phyloP scores from a whole-genome alignment of 1,140 invertebrate genomes.

The Drosophila repletoides region DNA sequence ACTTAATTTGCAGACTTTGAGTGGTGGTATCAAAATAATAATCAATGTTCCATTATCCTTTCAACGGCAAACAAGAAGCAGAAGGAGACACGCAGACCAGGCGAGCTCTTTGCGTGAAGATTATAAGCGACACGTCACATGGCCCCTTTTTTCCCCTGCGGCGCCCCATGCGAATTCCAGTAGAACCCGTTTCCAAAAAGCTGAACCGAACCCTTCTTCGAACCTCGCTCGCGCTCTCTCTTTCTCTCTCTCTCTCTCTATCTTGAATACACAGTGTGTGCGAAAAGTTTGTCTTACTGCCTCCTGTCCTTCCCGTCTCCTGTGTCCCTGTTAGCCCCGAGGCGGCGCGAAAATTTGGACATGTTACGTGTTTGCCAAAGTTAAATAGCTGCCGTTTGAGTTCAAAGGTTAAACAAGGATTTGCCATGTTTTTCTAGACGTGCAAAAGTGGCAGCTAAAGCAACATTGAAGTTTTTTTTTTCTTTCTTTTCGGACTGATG shows the following conservation, averaged over 20 bases:
- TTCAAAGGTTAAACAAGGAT: constrained; percentile 79
- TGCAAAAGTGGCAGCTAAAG: constrained; percentile 24
- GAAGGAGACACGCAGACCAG: no score
- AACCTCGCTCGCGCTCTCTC: not conserved
- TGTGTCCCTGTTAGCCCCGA: no score
- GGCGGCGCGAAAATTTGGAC: constrained; percentile 77
- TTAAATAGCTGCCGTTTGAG: constrained; percentile 75
- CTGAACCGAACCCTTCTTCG: constrained; percentile 29
- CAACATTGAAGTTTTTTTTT: not conserved
- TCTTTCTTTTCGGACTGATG: constrained; percentile 1
- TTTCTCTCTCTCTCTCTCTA: not conserved
- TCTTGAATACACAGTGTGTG: constrained; percentile 39
- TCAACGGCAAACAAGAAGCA: no score
- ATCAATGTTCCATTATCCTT: constrained; percentile 78
- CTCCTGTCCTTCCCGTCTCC: no score
- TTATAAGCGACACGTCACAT: constrained; percentile 69
- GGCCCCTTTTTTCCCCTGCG: constrained; percentile 5
- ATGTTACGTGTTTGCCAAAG: constrained; percentile 78
- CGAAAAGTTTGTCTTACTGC: constrained; percentile 58
- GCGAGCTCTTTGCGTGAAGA: constrained; percentile 70
- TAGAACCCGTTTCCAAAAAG: constrained; percentile 61
- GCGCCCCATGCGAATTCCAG: constrained; percentile 57
- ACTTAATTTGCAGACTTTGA: constrained; percentile 80
- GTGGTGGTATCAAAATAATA: constrained; percentile 80
- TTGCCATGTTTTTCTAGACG: constrained; percentile 64